A percentile compares a stretch with the other conserved stretches of the same genome.
Evolutionary conservation across 2,113 vertebrate genomes (phyloP).

Genomic region (Indicator indicator): DNA sequence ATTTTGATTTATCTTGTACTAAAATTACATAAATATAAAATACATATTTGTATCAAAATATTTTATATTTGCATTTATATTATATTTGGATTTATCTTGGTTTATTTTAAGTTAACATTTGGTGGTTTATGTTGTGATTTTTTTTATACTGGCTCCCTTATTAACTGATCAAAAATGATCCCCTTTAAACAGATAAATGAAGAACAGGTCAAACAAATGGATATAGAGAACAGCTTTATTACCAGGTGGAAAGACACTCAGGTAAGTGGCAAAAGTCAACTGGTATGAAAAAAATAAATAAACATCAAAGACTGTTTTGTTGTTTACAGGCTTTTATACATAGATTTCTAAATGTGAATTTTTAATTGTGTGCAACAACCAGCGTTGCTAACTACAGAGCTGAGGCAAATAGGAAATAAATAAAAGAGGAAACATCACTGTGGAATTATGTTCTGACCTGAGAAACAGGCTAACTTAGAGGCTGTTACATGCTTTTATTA

Average conservation of each 20-base stretch:
- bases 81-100: neutral
- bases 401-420: neutral
- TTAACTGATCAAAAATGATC: neutral
- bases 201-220: slow-evolving; percentile 96
- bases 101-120: neutral
- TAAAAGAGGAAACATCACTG: neutral
- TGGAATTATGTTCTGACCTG: neutral
- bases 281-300: neutral
- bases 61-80: neutral
- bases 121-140: neutral
- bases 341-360: neutral
- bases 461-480: neutral
- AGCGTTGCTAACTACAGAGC: neutral
- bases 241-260: slow-evolving; percentile 93
- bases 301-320: neutral
- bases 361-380: neutral
- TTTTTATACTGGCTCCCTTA: neutral
- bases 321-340: neutral
- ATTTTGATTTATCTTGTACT: neutral
- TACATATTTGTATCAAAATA: too few relatives aligned
- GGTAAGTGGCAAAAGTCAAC: slow-evolving; percentile 73
- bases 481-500: neutral
- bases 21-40: neutral
- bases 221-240: slow-evolving; percentile 95
- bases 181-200: slow-evolving; percentile 88